phyloP scores from a whole-genome alignment of 2,113 vertebrate species.

The Rhineura floridana region DNA sequence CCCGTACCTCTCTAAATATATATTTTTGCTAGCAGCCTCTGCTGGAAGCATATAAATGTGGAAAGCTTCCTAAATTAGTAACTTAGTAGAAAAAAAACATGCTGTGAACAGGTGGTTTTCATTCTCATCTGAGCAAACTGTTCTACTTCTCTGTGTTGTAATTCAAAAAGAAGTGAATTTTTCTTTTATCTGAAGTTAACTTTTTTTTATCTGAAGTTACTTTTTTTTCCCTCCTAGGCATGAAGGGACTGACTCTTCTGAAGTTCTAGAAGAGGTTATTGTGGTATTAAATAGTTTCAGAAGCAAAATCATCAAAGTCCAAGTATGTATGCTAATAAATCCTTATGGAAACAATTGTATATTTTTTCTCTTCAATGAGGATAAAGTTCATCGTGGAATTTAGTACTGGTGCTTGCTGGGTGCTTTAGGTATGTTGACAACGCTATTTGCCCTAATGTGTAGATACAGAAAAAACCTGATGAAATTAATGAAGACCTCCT shows the following conservation, averaged over 20 bases:
- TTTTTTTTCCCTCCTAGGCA: slow-evolving; percentile 75
- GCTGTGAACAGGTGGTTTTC: neutral
- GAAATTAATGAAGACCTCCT: slow-evolving; percentile 78
- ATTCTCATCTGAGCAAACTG: slow-evolving; percentile 4
- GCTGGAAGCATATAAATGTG: slow-evolving; percentile 5
- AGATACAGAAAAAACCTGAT: slow-evolving; percentile 79
- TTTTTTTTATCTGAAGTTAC: too few relatives aligned
- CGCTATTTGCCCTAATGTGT: slow-evolving; percentile 42
- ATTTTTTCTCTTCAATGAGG: neutral
- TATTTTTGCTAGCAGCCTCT: neutral
- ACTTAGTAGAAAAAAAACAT: neutral
- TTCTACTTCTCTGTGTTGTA: slow-evolving; percentile 25
- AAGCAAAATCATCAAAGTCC: slow-evolving; percentile 94
- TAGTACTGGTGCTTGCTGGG: neutral
- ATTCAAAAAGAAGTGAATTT: slow-evolving; percentile 3
- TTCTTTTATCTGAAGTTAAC: slow-evolving; percentile 30
- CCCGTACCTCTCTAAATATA: neutral
- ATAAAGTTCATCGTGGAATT: slow-evolving; percentile 36
- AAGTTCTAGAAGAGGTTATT: slow-evolving; percentile 77
- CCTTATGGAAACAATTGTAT: neutral
- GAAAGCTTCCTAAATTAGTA: slow-evolving; percentile 10
- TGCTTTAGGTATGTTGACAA: neutral
- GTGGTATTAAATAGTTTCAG: slow-evolving; percentile 92
- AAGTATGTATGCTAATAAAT: slow-evolving; percentile 77
- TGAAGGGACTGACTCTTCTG: slow-evolving; percentile 89